A percentile compares a stretch with the other conserved stretches of the same genome.
Evolutionary conservation across 2,797 vertebrate genomes (phyloP).

Genomic region (Zalophus californianus): DNA sequence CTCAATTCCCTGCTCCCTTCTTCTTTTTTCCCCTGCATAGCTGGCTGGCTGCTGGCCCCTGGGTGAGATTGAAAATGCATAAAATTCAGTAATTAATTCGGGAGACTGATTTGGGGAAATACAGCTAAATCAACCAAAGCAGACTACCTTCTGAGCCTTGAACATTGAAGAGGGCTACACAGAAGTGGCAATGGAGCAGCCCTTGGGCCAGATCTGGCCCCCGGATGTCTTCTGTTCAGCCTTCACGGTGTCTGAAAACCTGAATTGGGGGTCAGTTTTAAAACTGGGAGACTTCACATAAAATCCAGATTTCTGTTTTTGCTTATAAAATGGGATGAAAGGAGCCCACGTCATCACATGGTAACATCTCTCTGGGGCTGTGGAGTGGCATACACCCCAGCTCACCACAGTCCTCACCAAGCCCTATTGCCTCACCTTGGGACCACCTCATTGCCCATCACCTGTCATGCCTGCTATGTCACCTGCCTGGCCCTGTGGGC

Average conservation of each 20-base stretch:
- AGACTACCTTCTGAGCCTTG: background rate
- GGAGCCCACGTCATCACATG: too few species aligned
- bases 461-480: background rate
- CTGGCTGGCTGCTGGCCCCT: background rate
- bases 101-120: background rate
- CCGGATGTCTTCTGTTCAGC: background rate
- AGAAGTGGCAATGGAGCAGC: background rate
- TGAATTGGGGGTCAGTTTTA: background rate
- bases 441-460: background rate
- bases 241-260: background rate
- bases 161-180: background rate
- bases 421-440: background rate
- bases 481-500: background rate
- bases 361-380: background rate
- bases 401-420: background rate
- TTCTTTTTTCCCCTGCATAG: background rate
- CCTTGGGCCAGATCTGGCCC: background rate
- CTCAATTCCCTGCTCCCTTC: background rate
- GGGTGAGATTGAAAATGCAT: background rate
- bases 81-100: background rate
- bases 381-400: fast-evolving
- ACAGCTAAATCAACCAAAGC: background rate
- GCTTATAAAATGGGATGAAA: background rate
- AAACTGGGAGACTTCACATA: background rate
- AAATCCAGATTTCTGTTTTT: background rate